phyloP scores from a whole-genome alignment of 2,113 vertebrate genomes.

The Ornithorhynchus anatinus region DNA sequence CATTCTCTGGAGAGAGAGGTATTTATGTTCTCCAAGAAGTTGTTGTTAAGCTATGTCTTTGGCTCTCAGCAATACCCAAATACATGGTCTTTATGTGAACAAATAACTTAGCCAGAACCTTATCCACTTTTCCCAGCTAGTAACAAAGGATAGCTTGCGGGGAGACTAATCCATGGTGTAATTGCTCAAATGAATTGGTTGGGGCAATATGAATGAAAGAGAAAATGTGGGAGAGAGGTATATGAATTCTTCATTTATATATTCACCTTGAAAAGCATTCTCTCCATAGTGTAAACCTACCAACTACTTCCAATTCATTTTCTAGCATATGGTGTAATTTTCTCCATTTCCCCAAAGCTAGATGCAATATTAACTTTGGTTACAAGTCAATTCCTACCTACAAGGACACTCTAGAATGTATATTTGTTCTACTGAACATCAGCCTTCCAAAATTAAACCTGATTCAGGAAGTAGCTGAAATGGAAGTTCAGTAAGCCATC shows the following conservation, averaged over 20 bases:
- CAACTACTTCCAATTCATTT: neutral
- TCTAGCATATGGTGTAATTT: neutral
- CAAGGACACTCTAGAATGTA: neutral
- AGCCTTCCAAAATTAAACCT: neutral
- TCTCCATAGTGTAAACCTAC: neutral
- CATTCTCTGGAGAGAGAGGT: neutral
- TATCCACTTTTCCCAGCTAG: neutral
- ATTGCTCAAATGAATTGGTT: neutral
- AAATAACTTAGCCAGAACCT: neutral
- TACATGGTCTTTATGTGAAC: neutral
- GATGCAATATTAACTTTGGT: no score
- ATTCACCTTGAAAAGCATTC: neutral
- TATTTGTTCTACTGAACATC: neutral
- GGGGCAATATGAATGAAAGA: neutral
- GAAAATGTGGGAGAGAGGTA: neutral
- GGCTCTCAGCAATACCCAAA: neutral
- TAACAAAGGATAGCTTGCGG: neutral
- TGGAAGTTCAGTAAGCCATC: neutral
- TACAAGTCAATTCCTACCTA: neutral
- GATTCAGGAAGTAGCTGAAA: neutral
- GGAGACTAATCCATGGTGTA: neutral
- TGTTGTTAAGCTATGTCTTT: neutral
- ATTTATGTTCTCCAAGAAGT: conserved; percentile 1
- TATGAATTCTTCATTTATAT: neutral
- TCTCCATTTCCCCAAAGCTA: neutral